A percentile compares a stretch with the other conserved stretches of the same genome.
phyloP scores from a whole-genome alignment of 2,888 invertebrate species.

The Buathra laborator region DNA sequence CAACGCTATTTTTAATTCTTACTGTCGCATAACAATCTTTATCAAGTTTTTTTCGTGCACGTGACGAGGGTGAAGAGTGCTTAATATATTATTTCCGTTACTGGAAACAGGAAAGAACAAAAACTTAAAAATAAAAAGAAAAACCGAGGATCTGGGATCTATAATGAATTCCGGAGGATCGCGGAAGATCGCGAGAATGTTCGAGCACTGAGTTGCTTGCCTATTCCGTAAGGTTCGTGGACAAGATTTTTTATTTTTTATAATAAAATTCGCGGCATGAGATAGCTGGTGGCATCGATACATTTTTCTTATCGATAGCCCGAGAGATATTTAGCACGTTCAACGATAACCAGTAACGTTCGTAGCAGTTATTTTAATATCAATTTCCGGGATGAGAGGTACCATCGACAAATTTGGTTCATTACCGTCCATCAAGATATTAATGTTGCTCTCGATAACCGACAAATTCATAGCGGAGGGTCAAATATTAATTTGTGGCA shows the following conservation, averaged over 20 bases:
- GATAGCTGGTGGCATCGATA: not conserved
- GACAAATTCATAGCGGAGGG: not conserved
- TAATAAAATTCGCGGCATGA: not conserved
- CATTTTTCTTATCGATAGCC: no score
- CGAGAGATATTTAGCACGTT: not conserved
- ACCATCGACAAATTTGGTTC: not conserved
- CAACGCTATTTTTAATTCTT: not conserved
- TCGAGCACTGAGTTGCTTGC: constrained; percentile 58
- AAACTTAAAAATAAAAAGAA: not conserved
- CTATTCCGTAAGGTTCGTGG: constrained; percentile 62
- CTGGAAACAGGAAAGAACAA: not conserved
- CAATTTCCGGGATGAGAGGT: not conserved
- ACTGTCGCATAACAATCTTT: not conserved
- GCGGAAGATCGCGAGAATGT: constrained; percentile 48
- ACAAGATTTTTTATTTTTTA: not conserved
- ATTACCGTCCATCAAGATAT: not conserved
- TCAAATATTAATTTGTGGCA: not conserved
- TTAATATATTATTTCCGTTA: constrained; percentile 11
- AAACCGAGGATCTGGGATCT: constrained; percentile 43
- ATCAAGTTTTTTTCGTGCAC: constrained; percentile 13
- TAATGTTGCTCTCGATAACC: not conserved
- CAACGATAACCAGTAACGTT: not conserved
- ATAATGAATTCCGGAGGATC: constrained; percentile 46
- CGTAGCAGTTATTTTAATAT: not conserved
- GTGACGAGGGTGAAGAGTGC: constrained; percentile 41